Conservation (phyloP, 2,797 vertebrate species). For the Phyllotis vaccarum region DNA sequence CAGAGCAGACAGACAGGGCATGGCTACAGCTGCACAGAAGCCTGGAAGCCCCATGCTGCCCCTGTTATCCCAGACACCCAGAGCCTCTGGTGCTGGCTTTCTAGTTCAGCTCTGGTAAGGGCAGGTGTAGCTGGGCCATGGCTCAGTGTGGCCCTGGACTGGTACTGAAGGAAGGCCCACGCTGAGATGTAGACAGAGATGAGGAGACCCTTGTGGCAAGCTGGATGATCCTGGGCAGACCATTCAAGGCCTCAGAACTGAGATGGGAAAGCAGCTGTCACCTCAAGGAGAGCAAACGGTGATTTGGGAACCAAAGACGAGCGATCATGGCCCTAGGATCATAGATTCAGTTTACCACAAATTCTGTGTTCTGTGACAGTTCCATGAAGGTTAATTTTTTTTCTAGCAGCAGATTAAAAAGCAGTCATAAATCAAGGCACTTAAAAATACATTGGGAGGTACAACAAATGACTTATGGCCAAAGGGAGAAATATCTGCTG, state of each 20-base stretch:
- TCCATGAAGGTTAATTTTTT: neutral
- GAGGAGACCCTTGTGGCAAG: neutral
- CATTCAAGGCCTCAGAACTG: neutral
- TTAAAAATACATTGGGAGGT: neutral
- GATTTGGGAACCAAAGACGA: neutral
- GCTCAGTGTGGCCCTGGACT: neutral
- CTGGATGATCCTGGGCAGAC: neutral
- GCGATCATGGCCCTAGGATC: neutral
- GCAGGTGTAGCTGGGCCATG: neutral
- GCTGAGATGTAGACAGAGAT: neutral
- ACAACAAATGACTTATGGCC: neutral
- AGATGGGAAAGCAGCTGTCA: neutral
- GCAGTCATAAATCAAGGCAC: neutral
- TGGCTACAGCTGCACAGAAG: neutral
- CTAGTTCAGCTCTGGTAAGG: neutral
- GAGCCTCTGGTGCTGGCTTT: neutral
- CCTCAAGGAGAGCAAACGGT: neutral
- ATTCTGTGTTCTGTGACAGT: neutral
- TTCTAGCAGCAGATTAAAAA: neutral
- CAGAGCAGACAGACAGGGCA: neutral
- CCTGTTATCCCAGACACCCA: neutral
- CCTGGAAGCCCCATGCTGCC: neutral
- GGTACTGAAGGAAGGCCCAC: neutral
- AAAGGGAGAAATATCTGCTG: neutral
- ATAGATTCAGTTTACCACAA: neutral